phyloP scores from a whole-genome alignment of 2,113 vertebrate genomes.

The Solea senegalensis region DNA sequence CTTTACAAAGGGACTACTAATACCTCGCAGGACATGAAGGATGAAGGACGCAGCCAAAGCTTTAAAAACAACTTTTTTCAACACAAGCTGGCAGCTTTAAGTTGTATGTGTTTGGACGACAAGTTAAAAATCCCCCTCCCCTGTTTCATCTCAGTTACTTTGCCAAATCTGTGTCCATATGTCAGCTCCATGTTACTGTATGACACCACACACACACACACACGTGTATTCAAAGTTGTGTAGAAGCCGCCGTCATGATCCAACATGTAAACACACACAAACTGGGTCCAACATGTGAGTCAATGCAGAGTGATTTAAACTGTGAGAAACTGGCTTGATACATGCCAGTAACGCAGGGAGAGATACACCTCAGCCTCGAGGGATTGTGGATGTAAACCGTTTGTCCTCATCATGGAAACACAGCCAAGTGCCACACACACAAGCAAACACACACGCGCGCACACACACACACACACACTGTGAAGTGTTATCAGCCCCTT shows the following conservation, averaged over 20 bases:
- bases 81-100: not conserved
- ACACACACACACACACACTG: slow-evolving; percentile 20
- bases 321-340: slow-evolving; percentile 29
- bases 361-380: slow-evolving; percentile 48
- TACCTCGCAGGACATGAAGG: not conserved
- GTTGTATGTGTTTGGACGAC: not conserved
- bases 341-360: slow-evolving; percentile 46
- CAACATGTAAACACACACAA: not conserved
- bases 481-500: slow-evolving; percentile 24
- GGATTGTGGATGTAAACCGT: slow-evolving; percentile 43
- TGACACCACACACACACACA: slow-evolving; percentile 1
- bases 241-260: slow-evolving; percentile 4
- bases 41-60: not conserved
- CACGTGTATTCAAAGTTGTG: slow-evolving; percentile 11
- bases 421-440: slow-evolving; percentile 39
- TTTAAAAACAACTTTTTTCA: not conserved
- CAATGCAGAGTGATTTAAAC: not conserved
- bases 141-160: slow-evolving; percentile 12
- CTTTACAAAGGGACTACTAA: not conserved
- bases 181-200: not conserved
- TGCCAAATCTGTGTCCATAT: slow-evolving; percentile 10
- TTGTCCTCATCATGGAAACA: slow-evolving; percentile 43
- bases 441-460: slow-evolving; percentile 20
- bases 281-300: slow-evolving; percentile 2
- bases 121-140: not conserved